phyloP scores from a whole-genome alignment of 2,113 vertebrate genomes.

The Deroptyus accipitrinus region DNA sequence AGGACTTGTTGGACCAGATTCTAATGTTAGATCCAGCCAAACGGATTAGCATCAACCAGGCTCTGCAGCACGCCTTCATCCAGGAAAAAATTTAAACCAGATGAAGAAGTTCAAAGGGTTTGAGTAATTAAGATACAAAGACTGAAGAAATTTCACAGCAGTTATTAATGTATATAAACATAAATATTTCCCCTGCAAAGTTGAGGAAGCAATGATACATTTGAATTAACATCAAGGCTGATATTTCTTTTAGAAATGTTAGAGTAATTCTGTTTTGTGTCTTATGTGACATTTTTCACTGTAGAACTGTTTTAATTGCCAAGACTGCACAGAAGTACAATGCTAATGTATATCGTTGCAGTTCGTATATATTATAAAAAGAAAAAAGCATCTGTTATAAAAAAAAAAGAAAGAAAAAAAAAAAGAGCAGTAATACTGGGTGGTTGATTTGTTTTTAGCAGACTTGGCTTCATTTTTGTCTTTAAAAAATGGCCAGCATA shows the following conservation, averaged over 20 bases:
- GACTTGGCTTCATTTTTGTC: constrained; percentile 84
- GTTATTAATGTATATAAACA: constrained; percentile 87
- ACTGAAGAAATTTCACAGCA: constrained; percentile 84
- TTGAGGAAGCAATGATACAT: constrained; percentile 84
- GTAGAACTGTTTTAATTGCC: constrained; percentile 85
- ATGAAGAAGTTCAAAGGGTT: constrained; percentile 82
- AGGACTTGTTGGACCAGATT: constrained; percentile 97
- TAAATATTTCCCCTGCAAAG: constrained; percentile 86
- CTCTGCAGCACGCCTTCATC: constrained; percentile 97
- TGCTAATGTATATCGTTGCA: constrained; percentile 80
- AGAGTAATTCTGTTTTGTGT: constrained; percentile 82
- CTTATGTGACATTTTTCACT: constrained; percentile 81
- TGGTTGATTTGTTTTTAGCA: constrained; percentile 84
- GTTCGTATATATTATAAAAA: constrained; percentile 74
- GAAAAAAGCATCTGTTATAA: constrained; percentile 72
- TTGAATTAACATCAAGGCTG: constrained; percentile 82
- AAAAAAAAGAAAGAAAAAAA: constrained; percentile 26
- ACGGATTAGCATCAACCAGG: constrained; percentile 99
- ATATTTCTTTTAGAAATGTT: constrained; percentile 86
- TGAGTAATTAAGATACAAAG: constrained; percentile 84
- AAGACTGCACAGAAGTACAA: constrained; percentile 82
- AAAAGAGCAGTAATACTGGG: constrained; percentile 75
- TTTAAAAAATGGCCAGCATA: constrained; percentile 86
- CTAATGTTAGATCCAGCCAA: constrained; percentile 99
- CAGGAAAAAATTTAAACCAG: constrained; percentile 94